Evolutionary conservation across 1,140 invertebrate species (phyloP).

Genomic region (Lordiphosa clarofinis): DNA sequence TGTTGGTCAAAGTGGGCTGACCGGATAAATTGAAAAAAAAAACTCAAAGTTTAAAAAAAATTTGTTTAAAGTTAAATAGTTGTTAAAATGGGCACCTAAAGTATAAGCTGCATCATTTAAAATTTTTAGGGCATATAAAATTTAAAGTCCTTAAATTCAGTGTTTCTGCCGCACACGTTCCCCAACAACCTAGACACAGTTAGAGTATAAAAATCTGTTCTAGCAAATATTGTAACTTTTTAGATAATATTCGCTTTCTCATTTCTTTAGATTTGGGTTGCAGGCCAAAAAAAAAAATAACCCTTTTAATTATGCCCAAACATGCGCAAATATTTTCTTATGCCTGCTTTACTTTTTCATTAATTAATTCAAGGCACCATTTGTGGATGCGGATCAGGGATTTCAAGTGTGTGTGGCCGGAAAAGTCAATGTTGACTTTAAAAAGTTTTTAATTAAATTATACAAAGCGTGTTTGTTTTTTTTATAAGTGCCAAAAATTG

Average conservation of each 20-base stretch:
- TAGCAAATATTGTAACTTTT: constrained; percentile 19
- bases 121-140: too few species aligned
- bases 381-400: constrained; percentile 33
- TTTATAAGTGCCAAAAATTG: constrained; percentile 19
- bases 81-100: too few species aligned
- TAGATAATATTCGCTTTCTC: constrained; percentile 17
- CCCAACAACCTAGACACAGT: too few species aligned
- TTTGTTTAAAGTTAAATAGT: too few species aligned
- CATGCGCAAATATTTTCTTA: constrained; percentile 74
- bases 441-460: constrained; percentile 74
- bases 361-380: constrained; percentile 63
- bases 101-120: too few species aligned
- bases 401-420: constrained; percentile 47
- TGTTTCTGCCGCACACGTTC: too few species aligned
- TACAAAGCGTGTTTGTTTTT: constrained; percentile 52
- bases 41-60: too few species aligned
- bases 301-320: constrained; percentile 72
- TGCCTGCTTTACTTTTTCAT: constrained; percentile 55
- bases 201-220: neutral
- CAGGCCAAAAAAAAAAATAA: constrained; percentile 22
- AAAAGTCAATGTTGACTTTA: constrained; percentile 50
- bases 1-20: too few species aligned
- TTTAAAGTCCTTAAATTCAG: too few species aligned
- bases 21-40: too few species aligned
- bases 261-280: constrained; percentile 4